Evolutionary conservation across 2,113 vertebrate genomes (phyloP), one percentile per base, ranked within the genome.

Genomic region (Ascaphus truei): DNA sequence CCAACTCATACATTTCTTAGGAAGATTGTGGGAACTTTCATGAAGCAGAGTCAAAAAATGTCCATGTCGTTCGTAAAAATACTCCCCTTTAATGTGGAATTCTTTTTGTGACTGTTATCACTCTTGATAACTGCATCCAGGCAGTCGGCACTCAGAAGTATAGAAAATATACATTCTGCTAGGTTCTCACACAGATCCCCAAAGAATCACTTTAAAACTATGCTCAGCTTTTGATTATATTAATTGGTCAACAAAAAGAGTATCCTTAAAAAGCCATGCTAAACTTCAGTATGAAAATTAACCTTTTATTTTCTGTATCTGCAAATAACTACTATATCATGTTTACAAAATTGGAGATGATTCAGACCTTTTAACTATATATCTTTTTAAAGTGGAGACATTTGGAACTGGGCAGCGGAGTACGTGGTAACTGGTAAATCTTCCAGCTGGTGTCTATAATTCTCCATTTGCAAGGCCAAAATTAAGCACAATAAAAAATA

Each of bases 391-490:
- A 68, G 41, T 58, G 56, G 16, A 60, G 43, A 69, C 43, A 60
- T 59, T 43, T 59, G 55, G 55, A 69, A 59, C n/a, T 69, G 43
- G 55, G 41, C 66, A 69, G 23, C 12, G 12, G 26, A 68, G 30
- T 26, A 58, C 23, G 29, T 51, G 55, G 66, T 59, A 68, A 69
- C 45, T 59, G 31, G 30, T 51, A 51, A 69, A 50, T 60, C 25
- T 9, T 29, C 55, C 66, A 69, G 66, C 66, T 69, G 66, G 31
- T 57, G 66, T 69, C 66, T 69, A 60, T 18, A 59, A 37, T 68
- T 68, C 41, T 68, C 55, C 25, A 47, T 59, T 59, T 50, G 20
- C 66, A 39, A 59, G 36, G 56, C 55, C 66, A 69, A 59, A 59
- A 39, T 69, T 18, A 56, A 55, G 36, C 31, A 59, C 30, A 60